Evolutionary conservation across 2,797 vertebrate genomes (phyloP).

Genomic region (Craterocephalus amniculus): DNA sequence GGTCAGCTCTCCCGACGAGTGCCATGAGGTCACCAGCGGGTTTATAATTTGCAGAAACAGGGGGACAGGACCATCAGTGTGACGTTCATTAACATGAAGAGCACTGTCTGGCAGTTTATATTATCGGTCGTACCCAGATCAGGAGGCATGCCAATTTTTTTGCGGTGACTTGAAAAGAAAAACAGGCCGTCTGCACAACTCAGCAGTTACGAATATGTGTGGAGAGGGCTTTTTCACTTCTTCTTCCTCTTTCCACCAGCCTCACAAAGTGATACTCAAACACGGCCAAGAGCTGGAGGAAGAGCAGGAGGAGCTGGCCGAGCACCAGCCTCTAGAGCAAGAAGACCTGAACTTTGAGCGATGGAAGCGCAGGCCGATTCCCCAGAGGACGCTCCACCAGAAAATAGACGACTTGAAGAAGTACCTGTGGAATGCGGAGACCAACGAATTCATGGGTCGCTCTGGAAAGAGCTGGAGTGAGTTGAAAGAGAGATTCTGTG

Average conservation of each 20-base stretch:
- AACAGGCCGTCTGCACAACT: constrained; percentile 57
- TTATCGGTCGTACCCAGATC: constrained; percentile 65
- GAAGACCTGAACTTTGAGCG: constrained; percentile 88
- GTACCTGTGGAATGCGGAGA: constrained; percentile 95
- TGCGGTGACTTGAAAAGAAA: constrained; percentile 55
- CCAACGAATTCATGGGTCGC: constrained; percentile 94
- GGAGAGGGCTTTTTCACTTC: constrained; percentile 72
- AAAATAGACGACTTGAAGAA: constrained; percentile 86
- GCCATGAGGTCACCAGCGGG: constrained; percentile 79
- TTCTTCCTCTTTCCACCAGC: constrained; percentile 69
- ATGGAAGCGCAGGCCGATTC: constrained; percentile 84
- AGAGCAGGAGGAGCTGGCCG: constrained; percentile 83
- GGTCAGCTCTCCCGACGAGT: constrained; percentile 80
- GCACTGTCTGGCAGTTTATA: constrained; percentile 62
- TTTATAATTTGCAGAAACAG: constrained; percentile 76
- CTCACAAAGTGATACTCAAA: constrained; percentile 76
- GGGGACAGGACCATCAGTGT: constrained; percentile 67
- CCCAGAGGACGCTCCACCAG: constrained; percentile 87
- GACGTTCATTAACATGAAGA: constrained; percentile 72
- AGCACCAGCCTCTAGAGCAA: constrained; percentile 85
- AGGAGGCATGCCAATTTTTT: constrained; percentile 69
- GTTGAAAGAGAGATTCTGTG: constrained; percentile 68
- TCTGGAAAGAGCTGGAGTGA: constrained; percentile 96
- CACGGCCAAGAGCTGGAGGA: constrained; percentile 84
- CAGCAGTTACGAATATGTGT: constrained; percentile 64